A percentile compares a stretch with the other conserved stretches of the same genome.
Evolutionary conservation across 1,140 invertebrate genomes (phyloP).

Genomic region (Cydia fagiglandana): DNA sequence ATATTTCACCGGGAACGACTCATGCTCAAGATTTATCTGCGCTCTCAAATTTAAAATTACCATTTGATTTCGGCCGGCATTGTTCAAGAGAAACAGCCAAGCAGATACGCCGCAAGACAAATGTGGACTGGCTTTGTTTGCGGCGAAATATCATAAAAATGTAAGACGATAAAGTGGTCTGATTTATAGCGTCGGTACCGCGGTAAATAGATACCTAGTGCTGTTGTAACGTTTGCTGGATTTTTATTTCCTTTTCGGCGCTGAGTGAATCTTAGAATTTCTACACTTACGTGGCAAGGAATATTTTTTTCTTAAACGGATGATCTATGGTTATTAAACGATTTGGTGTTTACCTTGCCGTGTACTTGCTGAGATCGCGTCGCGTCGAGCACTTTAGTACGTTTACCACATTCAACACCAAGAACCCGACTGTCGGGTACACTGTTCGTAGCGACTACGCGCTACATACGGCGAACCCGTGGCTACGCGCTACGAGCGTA

Average conservation of each 20-base stretch:
- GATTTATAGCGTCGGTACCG: constrained; percentile 46
- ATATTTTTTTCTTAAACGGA: background rate
- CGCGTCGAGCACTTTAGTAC: too few species aligned
- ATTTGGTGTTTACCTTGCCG: too few species aligned
- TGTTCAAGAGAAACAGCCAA: constrained; percentile 50
- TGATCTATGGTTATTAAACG: background rate
- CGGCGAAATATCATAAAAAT: constrained; percentile 60
- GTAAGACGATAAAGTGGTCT: constrained; percentile 58
- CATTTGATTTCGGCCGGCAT: constrained; percentile 50
- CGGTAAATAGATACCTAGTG: constrained; percentile 28
- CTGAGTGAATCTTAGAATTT: constrained; percentile 3
- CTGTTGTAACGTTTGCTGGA: constrained; percentile 2
- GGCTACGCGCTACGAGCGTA: too few species aligned
- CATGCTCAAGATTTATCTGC: constrained; percentile 24
- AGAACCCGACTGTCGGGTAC: too few species aligned
- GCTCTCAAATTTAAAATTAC: constrained; percentile 54
- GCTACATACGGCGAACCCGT: too few species aligned
- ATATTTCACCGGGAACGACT: constrained; percentile 18
- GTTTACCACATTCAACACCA: too few species aligned
- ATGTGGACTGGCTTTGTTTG: constrained; percentile 56
- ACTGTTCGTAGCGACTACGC: too few species aligned
- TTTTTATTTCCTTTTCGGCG: background rate
- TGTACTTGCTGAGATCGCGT: too few species aligned
- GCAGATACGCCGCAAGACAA: constrained; percentile 51
- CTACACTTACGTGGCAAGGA: background rate